Conservation (phyloP, 2,113 vertebrate species). For the Coreoperca whiteheadi region DNA sequence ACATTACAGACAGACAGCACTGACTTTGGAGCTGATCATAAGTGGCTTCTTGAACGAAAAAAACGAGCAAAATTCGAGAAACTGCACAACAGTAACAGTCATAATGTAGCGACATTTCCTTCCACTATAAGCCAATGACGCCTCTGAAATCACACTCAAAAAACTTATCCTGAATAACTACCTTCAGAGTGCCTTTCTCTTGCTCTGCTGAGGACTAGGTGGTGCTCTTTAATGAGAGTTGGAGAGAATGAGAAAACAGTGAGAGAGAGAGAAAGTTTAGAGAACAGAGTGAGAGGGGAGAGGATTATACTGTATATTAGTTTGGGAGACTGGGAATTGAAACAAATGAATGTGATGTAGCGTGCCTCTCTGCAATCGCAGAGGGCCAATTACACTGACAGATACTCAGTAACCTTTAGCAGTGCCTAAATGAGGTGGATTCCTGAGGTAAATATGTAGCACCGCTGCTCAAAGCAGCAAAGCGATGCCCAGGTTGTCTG, state of each 20-base stretch:
- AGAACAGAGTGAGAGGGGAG: constrained; percentile 9
- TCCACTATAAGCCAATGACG: constrained; percentile 7
- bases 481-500: constrained; percentile 17
- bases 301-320: constrained; percentile 19
- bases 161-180: constrained; percentile 59
- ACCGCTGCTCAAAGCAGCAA: constrained; percentile 32
- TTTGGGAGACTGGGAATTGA: constrained; percentile 41
- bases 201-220: constrained; percentile 20
- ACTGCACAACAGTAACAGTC: not conserved
- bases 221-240: constrained; percentile 49
- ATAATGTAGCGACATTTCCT: not conserved
- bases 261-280: not conserved
- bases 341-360: constrained; percentile 30
- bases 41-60: not conserved
- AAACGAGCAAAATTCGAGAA: not conserved
- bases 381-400: constrained; percentile 67
- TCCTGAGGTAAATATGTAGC: constrained; percentile 56
- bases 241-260: constrained; percentile 13
- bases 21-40: not conserved
- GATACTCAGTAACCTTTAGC: constrained; percentile 65
- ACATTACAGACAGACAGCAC: not conserved
- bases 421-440: constrained; percentile 53
- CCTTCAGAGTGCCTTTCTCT: constrained; percentile 43
- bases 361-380: constrained; percentile 25
- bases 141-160: constrained; percentile 30